Base-by-base conservation (phyloP, 2,888 invertebrate genomes). In the Ectropis crepuscularia region DNA sequence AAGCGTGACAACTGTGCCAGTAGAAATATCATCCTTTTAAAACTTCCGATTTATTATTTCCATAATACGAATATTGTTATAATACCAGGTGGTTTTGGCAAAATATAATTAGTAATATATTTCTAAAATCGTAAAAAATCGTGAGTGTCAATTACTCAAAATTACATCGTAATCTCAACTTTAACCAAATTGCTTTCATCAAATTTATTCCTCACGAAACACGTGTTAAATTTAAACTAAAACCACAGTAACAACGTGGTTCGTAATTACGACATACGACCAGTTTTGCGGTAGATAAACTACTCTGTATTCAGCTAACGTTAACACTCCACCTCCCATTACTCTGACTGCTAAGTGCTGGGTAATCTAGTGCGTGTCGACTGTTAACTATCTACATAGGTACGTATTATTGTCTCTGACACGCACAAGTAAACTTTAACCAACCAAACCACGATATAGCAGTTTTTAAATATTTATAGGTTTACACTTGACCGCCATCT, bases 261-360 rank as follows among this genome's bases (percentile, higher is more conserved):
- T 42, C 38, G 39, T 47, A 55, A 54, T 57, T 61, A 65, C 65
- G 54, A 58, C 57, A 43, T 57, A 51, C 41, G 37, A 49, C 39
- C 51, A 53, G 57, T 65, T 54, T 28, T 58, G 53, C 28, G 54
- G 48, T 43, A 47, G 50, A 61, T 61, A 61, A 61, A 65, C 50
- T 50, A 50, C 51, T 46, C 50, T 16, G 54, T 50, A 61, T 55
- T 58, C 61, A 43, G 39, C 36, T 43, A 47, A 51, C 58, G 61
- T 65, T 58, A 61, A 50, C 61, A 48, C 54, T 36, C 49, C 48
- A 11, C n/a, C 51, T 57, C 37, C 41, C 50, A 61, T 61, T 65
- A 54, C 42, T 55, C 53, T 57, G 46, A 57, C 45, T 53, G 41
- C 28, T 53, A 58, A 55, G 16, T 39, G 16, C 46, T 46, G 28